These are phyloP conservation scores for Phacellophora camtschatica DNA, from an alignment of 30 jellyfish, hydroid and myxozoan genomes.

Conservation along the genomic window DNA sequence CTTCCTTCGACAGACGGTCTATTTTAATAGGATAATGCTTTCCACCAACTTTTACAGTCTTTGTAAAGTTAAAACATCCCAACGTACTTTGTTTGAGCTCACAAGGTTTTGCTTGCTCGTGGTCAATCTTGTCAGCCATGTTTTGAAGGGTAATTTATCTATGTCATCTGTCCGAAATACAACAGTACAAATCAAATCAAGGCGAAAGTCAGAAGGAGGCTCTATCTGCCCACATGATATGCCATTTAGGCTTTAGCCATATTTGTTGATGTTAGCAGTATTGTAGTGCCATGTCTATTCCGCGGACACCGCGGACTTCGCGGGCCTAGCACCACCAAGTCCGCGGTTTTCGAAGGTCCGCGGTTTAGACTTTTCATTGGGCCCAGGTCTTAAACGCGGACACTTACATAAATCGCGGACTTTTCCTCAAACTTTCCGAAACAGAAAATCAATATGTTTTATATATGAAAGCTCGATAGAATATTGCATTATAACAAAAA, in stretches of 20 bases:
- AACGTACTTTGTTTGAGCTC: conserved; percentile 30
- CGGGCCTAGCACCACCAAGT: too few relatives aligned
- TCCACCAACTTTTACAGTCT: conserved; percentile 31
- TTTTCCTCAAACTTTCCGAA: too few relatives aligned
- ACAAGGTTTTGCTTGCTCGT: neutral
- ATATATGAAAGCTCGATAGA: too few relatives aligned
- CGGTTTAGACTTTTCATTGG: too few relatives aligned
- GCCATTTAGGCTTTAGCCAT: neutral
- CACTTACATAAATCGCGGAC: too few relatives aligned
- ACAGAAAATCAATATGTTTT: too few relatives aligned
- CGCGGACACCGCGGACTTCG: too few relatives aligned
- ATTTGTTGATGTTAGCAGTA: neutral
- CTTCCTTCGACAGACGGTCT: conserved; percentile 14
- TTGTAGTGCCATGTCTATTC: too few relatives aligned
- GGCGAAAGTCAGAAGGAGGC: conserved; percentile 11
- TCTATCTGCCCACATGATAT: conserved; percentile 4
- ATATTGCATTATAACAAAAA: too few relatives aligned
- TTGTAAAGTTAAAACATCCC: conserved; percentile 35
- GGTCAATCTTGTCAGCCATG: conserved; percentile 46
- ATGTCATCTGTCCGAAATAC: neutral
- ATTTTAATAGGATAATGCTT: conserved; percentile 11
- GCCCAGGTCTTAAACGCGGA: too few relatives aligned
- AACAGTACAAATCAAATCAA: neutral
- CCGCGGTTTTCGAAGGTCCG: too few relatives aligned
- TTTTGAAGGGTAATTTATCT: conserved; percentile 1